phyloP scores from a whole-genome alignment of 37 sponge, comb jelly and placozoan species.

The Halisarca cf. caerulea region DNA sequence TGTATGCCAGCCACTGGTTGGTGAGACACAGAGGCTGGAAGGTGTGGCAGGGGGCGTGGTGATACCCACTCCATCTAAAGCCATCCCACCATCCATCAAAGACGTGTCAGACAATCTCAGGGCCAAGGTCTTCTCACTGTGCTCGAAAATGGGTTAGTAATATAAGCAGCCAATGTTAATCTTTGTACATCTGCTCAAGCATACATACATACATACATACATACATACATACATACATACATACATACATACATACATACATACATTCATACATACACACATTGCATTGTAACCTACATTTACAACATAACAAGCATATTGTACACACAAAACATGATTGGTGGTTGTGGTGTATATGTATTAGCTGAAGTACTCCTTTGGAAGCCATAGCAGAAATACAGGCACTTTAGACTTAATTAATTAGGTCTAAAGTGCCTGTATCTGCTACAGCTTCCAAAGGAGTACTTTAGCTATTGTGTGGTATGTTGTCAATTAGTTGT shows the following conservation, averaged over 20 bases:
- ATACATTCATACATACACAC: neutral
- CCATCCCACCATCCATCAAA: slow-evolving; percentile 66
- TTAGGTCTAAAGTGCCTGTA: no score
- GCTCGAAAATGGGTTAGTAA: slow-evolving; percentile 72
- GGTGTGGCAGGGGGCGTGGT: neutral
- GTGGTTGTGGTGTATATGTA: no score
- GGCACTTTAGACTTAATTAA: no score
- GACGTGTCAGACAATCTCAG: slow-evolving; percentile 96
- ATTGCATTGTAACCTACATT: neutral
- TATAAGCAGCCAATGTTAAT: neutral
- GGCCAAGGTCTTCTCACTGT: slow-evolving; percentile 94
- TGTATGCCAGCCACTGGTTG: slow-evolving; percentile 70
- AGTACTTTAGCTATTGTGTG: no score
- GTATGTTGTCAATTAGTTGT: no score
- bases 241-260: no score
- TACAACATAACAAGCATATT: neutral
- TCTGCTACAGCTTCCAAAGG: no score
- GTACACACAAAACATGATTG: no score
- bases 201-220: no score
- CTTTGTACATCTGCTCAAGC: neutral
- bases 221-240: no score
- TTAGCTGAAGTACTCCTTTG: no score
- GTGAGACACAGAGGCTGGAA: slow-evolving; percentile 62
- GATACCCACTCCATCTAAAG: neutral
- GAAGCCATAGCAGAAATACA: no score